Percentiles rank a stretch among this genome's conserved stretches.
These are phyloP conservation scores for Diarsia dahlii DNA, from an alignment of 2,888 invertebrate species.

Conservation along the genomic window DNA sequence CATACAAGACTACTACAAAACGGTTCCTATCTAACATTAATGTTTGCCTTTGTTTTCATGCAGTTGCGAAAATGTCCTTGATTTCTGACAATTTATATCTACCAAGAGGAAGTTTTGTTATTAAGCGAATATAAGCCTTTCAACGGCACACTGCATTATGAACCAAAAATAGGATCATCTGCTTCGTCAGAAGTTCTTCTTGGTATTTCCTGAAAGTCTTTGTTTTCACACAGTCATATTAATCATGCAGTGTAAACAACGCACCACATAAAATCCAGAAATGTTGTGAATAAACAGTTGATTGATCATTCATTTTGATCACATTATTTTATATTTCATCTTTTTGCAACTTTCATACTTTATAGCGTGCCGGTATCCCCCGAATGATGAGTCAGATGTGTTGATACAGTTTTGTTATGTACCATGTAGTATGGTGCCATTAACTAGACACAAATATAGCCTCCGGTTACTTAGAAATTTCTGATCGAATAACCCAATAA, in stretches of 20 bases:
- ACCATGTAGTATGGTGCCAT: neutral
- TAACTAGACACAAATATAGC: neutral
- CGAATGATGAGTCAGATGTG: neutral
- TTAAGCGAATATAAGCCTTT: slow-evolving; percentile 17
- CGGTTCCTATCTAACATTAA: neutral
- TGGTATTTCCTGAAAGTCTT: slow-evolving; percentile 43
- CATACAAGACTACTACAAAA: too few relatives aligned
- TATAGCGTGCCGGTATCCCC: neutral
- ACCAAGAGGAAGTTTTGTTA: slow-evolving; percentile 21
- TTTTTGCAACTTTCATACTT: neutral
- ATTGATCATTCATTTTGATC: neutral
- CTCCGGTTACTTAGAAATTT: neutral
- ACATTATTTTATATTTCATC: neutral
- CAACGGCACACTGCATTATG: slow-evolving; percentile 18
- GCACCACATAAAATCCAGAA: neutral
- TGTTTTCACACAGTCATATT: slow-evolving; percentile 30
- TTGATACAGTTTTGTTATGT: neutral
- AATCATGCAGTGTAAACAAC: slow-evolving; percentile 32
- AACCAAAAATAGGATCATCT: slow-evolving; percentile 40
- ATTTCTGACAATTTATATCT: slow-evolving; percentile 13
- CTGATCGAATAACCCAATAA: neutral
- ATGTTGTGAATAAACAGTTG: slow-evolving; percentile 6
- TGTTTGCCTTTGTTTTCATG: neutral
- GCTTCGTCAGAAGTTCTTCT: slow-evolving; percentile 26
- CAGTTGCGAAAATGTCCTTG: neutral